phyloP scores from a whole-genome alignment of 2,888 invertebrate genomes.

The Rhabditoides inermis region DNA sequence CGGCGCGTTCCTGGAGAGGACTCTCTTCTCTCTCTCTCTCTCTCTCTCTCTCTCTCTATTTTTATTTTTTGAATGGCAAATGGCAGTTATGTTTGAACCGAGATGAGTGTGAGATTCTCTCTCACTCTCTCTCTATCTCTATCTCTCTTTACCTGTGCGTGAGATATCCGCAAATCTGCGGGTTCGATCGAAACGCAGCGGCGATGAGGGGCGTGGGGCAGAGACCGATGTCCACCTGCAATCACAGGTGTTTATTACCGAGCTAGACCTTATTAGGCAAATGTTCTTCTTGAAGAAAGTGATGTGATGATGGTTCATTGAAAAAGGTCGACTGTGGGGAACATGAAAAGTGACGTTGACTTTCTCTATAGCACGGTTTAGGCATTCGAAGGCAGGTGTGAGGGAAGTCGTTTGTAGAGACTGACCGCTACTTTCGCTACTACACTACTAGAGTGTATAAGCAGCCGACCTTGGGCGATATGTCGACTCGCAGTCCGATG shows the following conservation, averaged over 20 bases:
- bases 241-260: conserved; percentile 5
- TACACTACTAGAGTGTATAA: too few species aligned
- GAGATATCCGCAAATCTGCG: conserved; percentile 24
- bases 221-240: conserved; percentile 10
- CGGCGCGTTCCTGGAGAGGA: conserved; percentile 10
- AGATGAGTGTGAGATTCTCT: neutral
- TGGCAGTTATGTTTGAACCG: neutral
- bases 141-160: neutral
- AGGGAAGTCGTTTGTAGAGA: too few species aligned
- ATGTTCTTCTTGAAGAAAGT: too few species aligned
- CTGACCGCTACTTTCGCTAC: too few species aligned
- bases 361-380: too few species aligned
- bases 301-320: too few species aligned
- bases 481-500: conserved; percentile 15
- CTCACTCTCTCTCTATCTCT: neutral
- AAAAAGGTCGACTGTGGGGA: too few species aligned
- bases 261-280: neutral
- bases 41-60: too few species aligned
- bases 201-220: conserved; percentile 41
- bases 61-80: too few species aligned
- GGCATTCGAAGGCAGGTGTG: too few species aligned
- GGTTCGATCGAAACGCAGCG: conserved; percentile 28
- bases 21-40: too few species aligned
- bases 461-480: neutral
- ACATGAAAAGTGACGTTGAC: too few species aligned